Evolutionary conservation across 2,113 vertebrate genomes (phyloP).

Genomic region (Falcunculus frontatus): DNA sequence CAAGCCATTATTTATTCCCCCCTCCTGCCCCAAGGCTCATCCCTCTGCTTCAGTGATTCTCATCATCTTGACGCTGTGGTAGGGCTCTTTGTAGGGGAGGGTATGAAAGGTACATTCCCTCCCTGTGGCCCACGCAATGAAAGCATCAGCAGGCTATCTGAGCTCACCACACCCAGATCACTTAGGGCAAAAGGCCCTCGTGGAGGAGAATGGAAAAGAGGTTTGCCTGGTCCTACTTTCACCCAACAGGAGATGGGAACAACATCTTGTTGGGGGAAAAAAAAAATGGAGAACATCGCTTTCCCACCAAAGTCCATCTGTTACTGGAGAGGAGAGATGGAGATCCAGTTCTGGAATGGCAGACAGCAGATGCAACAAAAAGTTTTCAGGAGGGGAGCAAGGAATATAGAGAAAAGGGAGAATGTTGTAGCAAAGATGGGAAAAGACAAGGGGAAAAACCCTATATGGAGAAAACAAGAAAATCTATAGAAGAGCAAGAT

Average conservation of each 20-base stretch:
- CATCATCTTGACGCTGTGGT: slow-evolving; percentile 40
- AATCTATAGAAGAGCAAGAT: neutral
- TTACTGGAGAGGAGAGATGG: neutral
- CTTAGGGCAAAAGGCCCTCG: neutral
- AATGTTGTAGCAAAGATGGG: neutral
- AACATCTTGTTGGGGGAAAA: neutral
- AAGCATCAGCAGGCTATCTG: slow-evolving; percentile 51
- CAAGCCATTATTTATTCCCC: slow-evolving; percentile 53
- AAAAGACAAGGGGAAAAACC: neutral
- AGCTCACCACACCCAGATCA: slow-evolving; percentile 42
- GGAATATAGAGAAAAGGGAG: neutral
- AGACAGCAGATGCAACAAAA: neutral
- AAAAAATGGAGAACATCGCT: neutral
- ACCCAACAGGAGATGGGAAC: neutral
- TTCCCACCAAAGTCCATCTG: neutral
- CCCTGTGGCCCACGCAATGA: slow-evolving; percentile 43
- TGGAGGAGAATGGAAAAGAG: neutral
- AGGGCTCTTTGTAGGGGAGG: slow-evolving; percentile 41
- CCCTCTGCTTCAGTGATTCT: slow-evolving; percentile 38
- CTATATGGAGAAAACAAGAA: neutral
- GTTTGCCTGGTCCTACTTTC: neutral
- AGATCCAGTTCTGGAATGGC: neutral
- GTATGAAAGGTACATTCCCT: slow-evolving; percentile 48
- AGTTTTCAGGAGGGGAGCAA: neutral
- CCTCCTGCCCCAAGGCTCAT: slow-evolving; percentile 37